Evolutionary conservation across 64 coral and sea anemone genomes (phyloP), one percentile per base, ranked within the genome.

Genomic region (Stichodactyla mertensii): DNA sequence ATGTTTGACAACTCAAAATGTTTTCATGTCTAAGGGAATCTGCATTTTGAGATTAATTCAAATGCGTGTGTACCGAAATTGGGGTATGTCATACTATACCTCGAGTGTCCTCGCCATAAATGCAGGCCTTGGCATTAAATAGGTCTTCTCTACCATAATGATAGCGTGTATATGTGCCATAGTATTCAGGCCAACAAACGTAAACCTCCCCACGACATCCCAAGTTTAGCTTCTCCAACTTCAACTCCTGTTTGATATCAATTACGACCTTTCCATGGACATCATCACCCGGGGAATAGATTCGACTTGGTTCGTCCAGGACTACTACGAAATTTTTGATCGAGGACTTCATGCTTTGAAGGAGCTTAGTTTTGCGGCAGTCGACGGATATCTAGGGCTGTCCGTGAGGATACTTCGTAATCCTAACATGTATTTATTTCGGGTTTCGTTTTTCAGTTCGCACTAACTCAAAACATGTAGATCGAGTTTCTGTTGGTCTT

Each of bases 261-360:
- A 81, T 1, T 45, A 81, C 53, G 12, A 81, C 52, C n/a, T 81
- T 81, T 6, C 78, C 78, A 22, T 81, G 78, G 19, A 81, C 78
- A 8, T 81, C 51, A 6, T 81, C 15, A 20, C 78, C 78, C 4
- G 78, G 78, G 8, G 52, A 81, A 55, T 53, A 81, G 54, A 55
- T 51, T 20, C 52, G 51, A 11, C 10, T 55, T 16, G 78, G 78
- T 53, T 81, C 52, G 51, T 81, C 78, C 4, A 81, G 53, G 26
- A 81, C 52, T 5, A 81, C 78, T 52, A 81, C 15, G 19, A 81
- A 81, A 13, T 5, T 23, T 3, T 81, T 55, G 16, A 81, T 81
- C 4, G 78, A 81, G 14, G 78, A 81, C 78, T 81, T 81, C 78
- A 81, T 81, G 14, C 24, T 74, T 23, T 4, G 9, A 10, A 4